Percentiles rank a stretch among this genome's conserved stretches.
Evolutionary conservation across 2,797 vertebrate species (phyloP).

Genomic region (Melanotaenia trifasciata): DNA sequence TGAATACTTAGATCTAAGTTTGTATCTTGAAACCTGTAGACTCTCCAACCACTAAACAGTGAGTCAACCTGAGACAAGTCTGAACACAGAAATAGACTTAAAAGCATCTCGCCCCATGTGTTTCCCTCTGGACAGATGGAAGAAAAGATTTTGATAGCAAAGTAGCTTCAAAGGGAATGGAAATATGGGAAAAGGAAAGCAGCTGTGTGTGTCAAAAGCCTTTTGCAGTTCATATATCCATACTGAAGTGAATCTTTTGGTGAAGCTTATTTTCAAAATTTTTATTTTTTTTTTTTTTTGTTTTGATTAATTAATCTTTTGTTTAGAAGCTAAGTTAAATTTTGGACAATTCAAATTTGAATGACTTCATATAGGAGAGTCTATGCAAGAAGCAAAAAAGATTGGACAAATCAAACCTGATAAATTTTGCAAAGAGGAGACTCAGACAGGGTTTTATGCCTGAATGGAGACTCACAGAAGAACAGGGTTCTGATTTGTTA

Average conservation of each 20-base stretch:
- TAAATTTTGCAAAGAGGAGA: constrained; percentile 1
- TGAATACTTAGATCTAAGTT: not conserved
- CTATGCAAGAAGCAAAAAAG: constrained; percentile 9
- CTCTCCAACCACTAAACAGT: constrained; percentile 1
- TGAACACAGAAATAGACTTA: constrained; percentile 5
- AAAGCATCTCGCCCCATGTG: constrained; percentile 11
- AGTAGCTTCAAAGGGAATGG: constrained; percentile 42
- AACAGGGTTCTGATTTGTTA: constrained; percentile 8
- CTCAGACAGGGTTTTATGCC: not conserved
- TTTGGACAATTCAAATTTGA: constrained; percentile 19
- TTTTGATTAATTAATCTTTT: constrained; percentile 34
- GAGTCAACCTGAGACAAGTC: constrained; percentile 16
- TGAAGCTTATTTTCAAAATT: constrained; percentile 23
- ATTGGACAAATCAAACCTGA: constrained; percentile 29
- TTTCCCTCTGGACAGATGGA: constrained; percentile 33
- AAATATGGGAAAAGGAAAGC: constrained; percentile 24
- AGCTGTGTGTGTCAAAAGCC: constrained; percentile 22
- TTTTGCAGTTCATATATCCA: constrained; percentile 29
- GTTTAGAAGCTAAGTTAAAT: constrained; percentile 6
- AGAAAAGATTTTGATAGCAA: constrained; percentile 35
- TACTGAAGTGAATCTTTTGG: constrained; percentile 14
- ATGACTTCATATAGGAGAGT: constrained; percentile 12
- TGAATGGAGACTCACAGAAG: constrained; percentile 2
- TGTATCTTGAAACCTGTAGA: constrained; percentile 7
- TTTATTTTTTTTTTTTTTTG: constrained; percentile 21